Conservation (phyloP, 37 sponge, comb jelly and placozoan species). For the Hexactinellida sp. region DNA sequence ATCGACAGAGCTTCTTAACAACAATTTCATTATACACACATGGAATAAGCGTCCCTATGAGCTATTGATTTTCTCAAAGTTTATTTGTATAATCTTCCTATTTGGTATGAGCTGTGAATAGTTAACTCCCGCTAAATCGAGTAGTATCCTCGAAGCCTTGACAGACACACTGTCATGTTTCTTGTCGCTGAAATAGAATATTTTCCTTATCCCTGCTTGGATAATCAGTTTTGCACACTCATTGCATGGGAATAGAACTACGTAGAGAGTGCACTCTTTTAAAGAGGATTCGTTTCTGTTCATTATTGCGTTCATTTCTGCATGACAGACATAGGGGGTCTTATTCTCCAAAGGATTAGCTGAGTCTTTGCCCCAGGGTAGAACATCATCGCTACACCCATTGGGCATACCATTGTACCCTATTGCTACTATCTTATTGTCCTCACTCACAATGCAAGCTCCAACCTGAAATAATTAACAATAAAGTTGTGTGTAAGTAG, state of each 20-base stretch:
- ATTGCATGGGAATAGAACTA: slow-evolving; percentile 88
- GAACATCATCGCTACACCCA: slow-evolving; percentile 84
- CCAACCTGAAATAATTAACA: slow-evolving; percentile 53
- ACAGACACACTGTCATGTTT: slow-evolving; percentile 44
- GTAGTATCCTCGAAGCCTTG: slow-evolving; percentile 58
- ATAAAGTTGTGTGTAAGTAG: too few relatives aligned
- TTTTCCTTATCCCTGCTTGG: slow-evolving; percentile 57
- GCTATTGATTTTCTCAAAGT: slow-evolving; percentile 13
- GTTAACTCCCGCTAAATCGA: slow-evolving; percentile 62
- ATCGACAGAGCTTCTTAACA: too few relatives aligned
- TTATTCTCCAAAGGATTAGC: slow-evolving; percentile 66
- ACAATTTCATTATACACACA: too few relatives aligned
- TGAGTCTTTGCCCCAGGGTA: slow-evolving; percentile 83
- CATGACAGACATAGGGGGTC: slow-evolving; percentile 96
- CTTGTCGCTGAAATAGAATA: slow-evolving; percentile 66
- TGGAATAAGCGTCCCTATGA: too few relatives aligned
- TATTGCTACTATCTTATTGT: slow-evolving; percentile 91
- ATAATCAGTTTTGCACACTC: slow-evolving; percentile 94
- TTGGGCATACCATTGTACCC: slow-evolving; percentile 99
- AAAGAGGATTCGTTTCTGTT: slow-evolving; percentile 87
- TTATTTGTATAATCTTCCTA: slow-evolving; percentile 18
- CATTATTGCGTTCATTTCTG: slow-evolving; percentile 92
- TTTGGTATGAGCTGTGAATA: slow-evolving; percentile 45
- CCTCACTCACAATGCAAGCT: slow-evolving; percentile 85
- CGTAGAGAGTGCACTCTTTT: slow-evolving; percentile 83